Percentiles rank a stretch among this genome's conserved stretches.
Conservation (phyloP, 2,797 vertebrate genomes). For the Euthynnus affinis region DNA sequence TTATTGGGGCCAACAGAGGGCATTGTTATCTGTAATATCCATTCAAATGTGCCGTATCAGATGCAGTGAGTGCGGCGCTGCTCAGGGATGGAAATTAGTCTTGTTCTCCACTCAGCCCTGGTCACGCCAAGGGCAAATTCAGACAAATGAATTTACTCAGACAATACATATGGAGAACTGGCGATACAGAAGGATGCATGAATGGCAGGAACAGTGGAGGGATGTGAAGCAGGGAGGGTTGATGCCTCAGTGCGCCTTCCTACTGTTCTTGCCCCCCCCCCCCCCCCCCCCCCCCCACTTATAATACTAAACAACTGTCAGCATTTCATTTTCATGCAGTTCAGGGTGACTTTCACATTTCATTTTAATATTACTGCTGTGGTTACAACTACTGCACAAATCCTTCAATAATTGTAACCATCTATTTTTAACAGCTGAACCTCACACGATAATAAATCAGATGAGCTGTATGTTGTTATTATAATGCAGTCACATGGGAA, state of each 20-base stretch:
- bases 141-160: constrained; percentile 76
- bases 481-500: background rate
- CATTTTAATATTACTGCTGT: constrained; percentile 26
- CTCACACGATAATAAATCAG: constrained; percentile 5
- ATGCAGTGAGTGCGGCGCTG: constrained; percentile 65
- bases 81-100: constrained; percentile 78
- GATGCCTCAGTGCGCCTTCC: background rate
- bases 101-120: constrained; percentile 71
- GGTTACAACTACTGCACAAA: constrained; percentile 11
- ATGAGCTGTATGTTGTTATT: background rate
- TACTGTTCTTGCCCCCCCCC: background rate
- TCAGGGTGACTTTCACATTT: constrained; percentile 69
- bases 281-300: constrained; percentile 2
- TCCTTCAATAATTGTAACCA: background rate
- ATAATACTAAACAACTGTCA: constrained; percentile 54
- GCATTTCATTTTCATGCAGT: constrained; percentile 52
- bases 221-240: constrained; percentile 14
- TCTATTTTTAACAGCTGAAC: constrained; percentile 4
- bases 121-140: constrained; percentile 74
- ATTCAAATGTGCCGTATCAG: constrained; percentile 79
- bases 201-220: constrained; percentile 21
- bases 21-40: constrained; percentile 84
- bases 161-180: constrained; percentile 61
- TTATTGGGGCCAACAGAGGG: constrained; percentile 84
- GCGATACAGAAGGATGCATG: constrained; percentile 36